Evolutionary conservation across 2,113 vertebrate species (phyloP), one percentile per base, ranked within the genome.

Genomic region (Paramisgurnus dabryanus): DNA sequence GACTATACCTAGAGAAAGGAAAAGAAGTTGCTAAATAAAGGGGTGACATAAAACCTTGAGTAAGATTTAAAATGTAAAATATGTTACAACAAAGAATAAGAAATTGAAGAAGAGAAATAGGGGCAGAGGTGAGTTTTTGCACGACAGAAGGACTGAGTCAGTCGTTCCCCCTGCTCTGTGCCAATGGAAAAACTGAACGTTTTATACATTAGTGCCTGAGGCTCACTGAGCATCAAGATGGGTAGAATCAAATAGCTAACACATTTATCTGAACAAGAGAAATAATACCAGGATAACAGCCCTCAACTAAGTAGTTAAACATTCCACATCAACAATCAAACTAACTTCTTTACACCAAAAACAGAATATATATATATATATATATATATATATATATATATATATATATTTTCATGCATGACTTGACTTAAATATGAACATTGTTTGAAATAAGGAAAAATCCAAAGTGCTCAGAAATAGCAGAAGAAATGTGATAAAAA

Each of bases 121-220:
- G 85, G 67, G 67, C 60, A 80, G 78, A 76, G 86, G 69, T 78
- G 83, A 76, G 84, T 88, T 86, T 87, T 68, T 87, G 58, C 86
- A 83, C 84, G 87, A 78, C 82, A 87, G 87, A 87, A 87, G 63
- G 82, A 87, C 87, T 89, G 89, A 93, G 79, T 93, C 93, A 92
- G 89, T 92, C 87, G 87, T 93, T 94, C 92, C 93, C 89, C 58
- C 87, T 11, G 45, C 63, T 79, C 70, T 22, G 84, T 87, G 92
- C 93, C 93, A 93, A 87, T 12, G 91, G 92, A 92, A 93, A 91
- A 91, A 81, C 78, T 5, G 80, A 86, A 81, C 86, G 83, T 82
- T 87, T 83, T 68, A 88, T 87, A 89, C 87, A 85, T 84, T 85
- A 85, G 85, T 41, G 85, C 80, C 82, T 80, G 80, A 80, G 88